Percentiles rank a stretch among this genome's conserved stretches.
phyloP scores from a whole-genome alignment of 2,888 invertebrate genomes.

The Nemapogon koenigi region DNA sequence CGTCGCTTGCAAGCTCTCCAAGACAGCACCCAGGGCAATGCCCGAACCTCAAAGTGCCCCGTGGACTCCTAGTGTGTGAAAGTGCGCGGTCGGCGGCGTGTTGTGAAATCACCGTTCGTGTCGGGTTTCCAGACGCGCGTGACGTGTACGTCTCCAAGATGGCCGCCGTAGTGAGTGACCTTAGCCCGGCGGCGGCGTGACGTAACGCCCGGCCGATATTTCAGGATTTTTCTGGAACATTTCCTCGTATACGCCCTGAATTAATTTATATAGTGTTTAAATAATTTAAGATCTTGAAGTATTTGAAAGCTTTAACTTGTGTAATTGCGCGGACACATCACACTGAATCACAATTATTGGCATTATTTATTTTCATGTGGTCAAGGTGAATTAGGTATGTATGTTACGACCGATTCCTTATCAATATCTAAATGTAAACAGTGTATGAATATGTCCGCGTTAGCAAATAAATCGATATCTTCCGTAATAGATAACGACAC shows the following conservation, averaged over 20 bases:
- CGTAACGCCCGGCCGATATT: neutral
- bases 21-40: conserved; percentile 25
- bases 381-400: no score
- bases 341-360: no score
- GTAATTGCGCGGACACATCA: no score
- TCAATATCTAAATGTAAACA: conserved; percentile 7
- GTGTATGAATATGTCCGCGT: conserved; percentile 1
- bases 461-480: conserved; percentile 6
- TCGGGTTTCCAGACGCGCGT: conserved; percentile 53
- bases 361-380: no score
- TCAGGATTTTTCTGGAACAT: neutral
- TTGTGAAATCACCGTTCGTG: conserved; percentile 63
- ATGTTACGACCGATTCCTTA: no score
- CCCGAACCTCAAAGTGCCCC: conserved; percentile 54
- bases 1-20: conserved; percentile 42
- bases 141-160: conserved; percentile 55
- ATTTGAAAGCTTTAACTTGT: conserved; percentile 40
- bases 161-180: conserved; percentile 62
- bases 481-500: no score
- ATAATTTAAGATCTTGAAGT: conserved; percentile 33
- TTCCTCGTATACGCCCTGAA: neutral
- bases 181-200: conserved; percentile 31
- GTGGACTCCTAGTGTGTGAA: conserved; percentile 62
- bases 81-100: conserved; percentile 61
- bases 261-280: no score